Base-by-base conservation (phyloP, 2,797 vertebrate species). In the Borostomias antarcticus region DNA sequence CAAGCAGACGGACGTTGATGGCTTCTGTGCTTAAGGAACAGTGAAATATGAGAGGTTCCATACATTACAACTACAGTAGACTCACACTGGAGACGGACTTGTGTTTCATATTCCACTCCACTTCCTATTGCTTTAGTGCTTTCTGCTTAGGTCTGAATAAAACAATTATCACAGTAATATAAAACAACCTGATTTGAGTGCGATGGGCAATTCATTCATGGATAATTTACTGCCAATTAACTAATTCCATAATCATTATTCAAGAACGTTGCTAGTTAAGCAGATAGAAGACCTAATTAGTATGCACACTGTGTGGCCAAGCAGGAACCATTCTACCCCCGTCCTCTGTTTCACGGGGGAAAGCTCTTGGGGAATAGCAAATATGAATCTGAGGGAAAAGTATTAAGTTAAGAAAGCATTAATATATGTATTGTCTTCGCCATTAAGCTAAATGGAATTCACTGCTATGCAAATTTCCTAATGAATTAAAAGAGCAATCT, bases 1-100 rank as follows among this genome's bases (percentile, higher is more conserved):
- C 59, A 47, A 9, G 50, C 45, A 81, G 71, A 83, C 75, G 82
- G 72, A 75, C 25, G 58, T 65, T 82, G 79, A 85, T 86, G 75
- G 74, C 74, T 54, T 67, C 61, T 51, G 23, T 61, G 58, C 30
- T 43, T 59, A 29, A 23, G 56, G 59, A 63, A 58, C 61, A 25
- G 40, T 48, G 54, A 29, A 15, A 43, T 35, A 45, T 32, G 45
- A 37, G 52, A n/a, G n/a, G n/a, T n/a, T n/a, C n/a, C n/a, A n/a
- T 1, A 37, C 35, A 37, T 8, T 37, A 37, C 35, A 8, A 37
- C 35, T 8, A 37, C 35, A 37, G 35, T 37, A 37, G 35, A 37
- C 35, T 8, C 13, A 37, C 35, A 37, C 8, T 37, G 35, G 8
- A 37, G 45, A 17, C 2, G 45, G n/a, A 17, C 5, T n/a, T n/a